Evolutionary conservation across 37 sponge, comb jelly and placozoan genomes (phyloP), one percentile per base, ranked within the genome.

Genomic region (Diacarnus erythraeanus): DNA sequence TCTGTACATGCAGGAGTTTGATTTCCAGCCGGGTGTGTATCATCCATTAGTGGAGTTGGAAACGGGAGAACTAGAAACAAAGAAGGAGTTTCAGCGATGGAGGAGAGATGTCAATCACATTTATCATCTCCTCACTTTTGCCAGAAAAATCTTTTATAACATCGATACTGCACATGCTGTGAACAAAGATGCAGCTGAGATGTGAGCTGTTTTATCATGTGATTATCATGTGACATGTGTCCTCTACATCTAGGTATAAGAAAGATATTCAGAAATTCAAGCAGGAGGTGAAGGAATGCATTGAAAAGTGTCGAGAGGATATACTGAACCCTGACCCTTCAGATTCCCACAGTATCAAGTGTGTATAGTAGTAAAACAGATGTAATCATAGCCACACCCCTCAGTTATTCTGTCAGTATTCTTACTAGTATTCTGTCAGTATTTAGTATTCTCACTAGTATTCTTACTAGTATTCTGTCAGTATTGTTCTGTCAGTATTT

Each of bases 61-160:
- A 30, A 89, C 94, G 2, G 94, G 94, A 42, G 80, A 86, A 38
- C 74, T 93, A 31, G 86, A 93, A 59, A 75, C 88, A 2, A 82
- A 81, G 56, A 72, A 73, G 29, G 76, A 83, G 64, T 92, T 92
- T 74, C 91, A 69, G 39, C 64, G 75, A 76, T 90, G 91, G 91
- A 36, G 91, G 40, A 59, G 89, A 42, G 89, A 83, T 59, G 68
- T 86, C 29, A 76, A 86, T 41, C 83, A 89, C 44, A 35, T 93
- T 6, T 66, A 89, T 56, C 83, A 93, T 3, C 61, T 93, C 26
- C 73, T 93, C 76, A 57, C 44, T 38, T 86, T 78, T 76, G 84
- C 81, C n/a, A 81, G 79, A 54, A 83, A 70, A 33, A 82, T 89
- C 30, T 93, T 93, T 57, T 59, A 82, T 36, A 81, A 77, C 31